Evolutionary conservation across 2,888 invertebrate species (phyloP).

Genomic region (Iphiclides podalirius): DNA sequence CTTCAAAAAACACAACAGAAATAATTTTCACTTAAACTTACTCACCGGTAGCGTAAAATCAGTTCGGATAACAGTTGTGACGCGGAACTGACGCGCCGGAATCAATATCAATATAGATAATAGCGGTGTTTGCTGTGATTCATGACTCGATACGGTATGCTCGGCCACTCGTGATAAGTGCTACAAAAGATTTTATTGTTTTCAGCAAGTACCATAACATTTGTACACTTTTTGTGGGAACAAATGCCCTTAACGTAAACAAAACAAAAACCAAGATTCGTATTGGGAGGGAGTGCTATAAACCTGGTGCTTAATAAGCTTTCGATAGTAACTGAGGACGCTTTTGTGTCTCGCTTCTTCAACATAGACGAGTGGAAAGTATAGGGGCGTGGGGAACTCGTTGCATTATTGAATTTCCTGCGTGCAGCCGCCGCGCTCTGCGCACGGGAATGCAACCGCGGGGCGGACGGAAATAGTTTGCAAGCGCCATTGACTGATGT

Average conservation of each 20-base stretch:
- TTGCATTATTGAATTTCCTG: conserved; percentile 2
- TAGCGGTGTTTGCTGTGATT: conserved; percentile 12
- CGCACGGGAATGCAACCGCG: neutral
- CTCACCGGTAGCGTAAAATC: too few relatives aligned
- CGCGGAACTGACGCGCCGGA: neutral
- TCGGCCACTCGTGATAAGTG: conserved; percentile 13
- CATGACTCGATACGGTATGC: neutral
- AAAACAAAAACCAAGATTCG: too few relatives aligned
- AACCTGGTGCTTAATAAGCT: too few relatives aligned
- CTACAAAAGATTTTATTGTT: conserved; percentile 2
- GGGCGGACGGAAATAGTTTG: conserved; percentile 12
- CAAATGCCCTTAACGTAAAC: too few relatives aligned
- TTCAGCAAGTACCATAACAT: neutral
- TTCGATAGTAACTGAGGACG: too few relatives aligned
- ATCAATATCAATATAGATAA: conserved; percentile 20
- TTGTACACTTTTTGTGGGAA: too few relatives aligned
- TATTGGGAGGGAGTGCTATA: too few relatives aligned
- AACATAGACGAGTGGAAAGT: too few relatives aligned
- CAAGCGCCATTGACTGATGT: neutral
- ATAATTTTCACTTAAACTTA: neutral
- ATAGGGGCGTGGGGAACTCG: too few relatives aligned
- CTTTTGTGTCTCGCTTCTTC: too few relatives aligned
- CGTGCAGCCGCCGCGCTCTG: neutral
- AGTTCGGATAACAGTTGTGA: too few relatives aligned
- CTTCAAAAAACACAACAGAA: too few relatives aligned